Evolutionary conservation across 2,113 vertebrate species (phyloP), one percentile per base, ranked within the genome.

Genomic region (Hemiscyllium ocellatum): DNA sequence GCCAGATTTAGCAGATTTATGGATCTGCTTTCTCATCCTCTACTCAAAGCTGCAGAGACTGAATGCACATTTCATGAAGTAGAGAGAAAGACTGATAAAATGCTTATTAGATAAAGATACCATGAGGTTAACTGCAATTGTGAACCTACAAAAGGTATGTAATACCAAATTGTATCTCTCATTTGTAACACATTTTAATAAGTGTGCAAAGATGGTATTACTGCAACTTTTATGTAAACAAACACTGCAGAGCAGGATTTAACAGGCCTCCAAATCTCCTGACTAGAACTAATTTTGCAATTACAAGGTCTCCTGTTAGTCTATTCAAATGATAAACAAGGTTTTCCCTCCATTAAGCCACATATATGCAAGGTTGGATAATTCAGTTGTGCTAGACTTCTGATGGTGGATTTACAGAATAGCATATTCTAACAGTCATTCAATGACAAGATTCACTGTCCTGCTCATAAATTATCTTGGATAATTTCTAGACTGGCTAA

Each of bases 401-500:
- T 72, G 47, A 26, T 72, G 7, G 37, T 95, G 13, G 24, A 95
- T 72, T 50, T 95, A 95, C 94, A 95, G 42, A 22, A 47, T 72
- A 17, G 94, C 37, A 22, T 72, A 29, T 68, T 26, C 68, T 72
- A 20, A 22, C 68, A 50, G 50, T 26, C 68, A 76, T 47, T 95
- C 26, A 26, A 95, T 95, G 17, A 95, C 37, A 17, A 72, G 37
- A 72, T 95, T 52, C 69, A 95, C 69, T 52, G 42, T 8, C 22
- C 17, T 29, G 22, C 94, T 50, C 50, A 76, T 95, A 19, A 17
- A 29, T 95, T 50, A 95, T 47, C 72, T 72, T 24, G 47, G 94
- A 95, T 95, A 72, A 95, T 33, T 72, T 93, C 94, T 52, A 95
- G 68, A 95, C 94, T 95, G 68, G 22, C 12, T 95, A 76, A 29